Evolutionary conservation across 2,888 invertebrate genomes (phyloP), one percentile per base, ranked within the genome.

Genomic region (Helicoverpa assulta): DNA sequence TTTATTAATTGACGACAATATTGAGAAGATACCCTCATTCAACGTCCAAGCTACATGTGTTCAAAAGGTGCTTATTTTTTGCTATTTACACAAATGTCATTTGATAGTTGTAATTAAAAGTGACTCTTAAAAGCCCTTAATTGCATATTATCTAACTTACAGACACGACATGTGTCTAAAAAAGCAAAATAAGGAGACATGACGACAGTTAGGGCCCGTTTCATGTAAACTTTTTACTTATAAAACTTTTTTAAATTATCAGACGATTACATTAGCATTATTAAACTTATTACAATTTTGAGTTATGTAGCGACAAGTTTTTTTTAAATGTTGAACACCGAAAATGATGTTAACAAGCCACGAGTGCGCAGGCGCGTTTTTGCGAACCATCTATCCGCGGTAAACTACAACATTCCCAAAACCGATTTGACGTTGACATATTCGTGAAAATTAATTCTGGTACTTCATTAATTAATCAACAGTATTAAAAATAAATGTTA

Each of bases 61-160:
- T 29, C 50, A 6, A 76, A 76, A 84, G 72, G 72, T 74, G 73
- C 37, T 50, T 67, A 52, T 67, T 80, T 80, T 77, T 80, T 78
- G 74, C 74, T 67, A 70, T 80, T 69, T 68, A 63, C 59, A 69
- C 63, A 74, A 84, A 81, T 80, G 82, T 80, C 82, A 78, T 81
- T 73, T 64, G 71, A 85, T 81, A 81, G 61, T 55, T 53, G 81
- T 86, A 86, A 89, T 89, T 89, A 89, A 84, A 85, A 79, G 76
- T 76, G 84, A 82, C 84, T 81, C 68, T 69, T 83, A 81, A 84
- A 80, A 76, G 73, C 74, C 67, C 72, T 84, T 88, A 88, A 89
- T 87, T 85, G 82, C 81, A 50, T 71, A 82, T 85, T 85, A 85
- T 86, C 84, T 85, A 80, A 77, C 62, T 71, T 67, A 75, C 63